A percentile compares a stretch with the other conserved stretches of the same genome.
phyloP scores from a whole-genome alignment of 2,797 vertebrate species.

The Spea hammondii region DNA sequence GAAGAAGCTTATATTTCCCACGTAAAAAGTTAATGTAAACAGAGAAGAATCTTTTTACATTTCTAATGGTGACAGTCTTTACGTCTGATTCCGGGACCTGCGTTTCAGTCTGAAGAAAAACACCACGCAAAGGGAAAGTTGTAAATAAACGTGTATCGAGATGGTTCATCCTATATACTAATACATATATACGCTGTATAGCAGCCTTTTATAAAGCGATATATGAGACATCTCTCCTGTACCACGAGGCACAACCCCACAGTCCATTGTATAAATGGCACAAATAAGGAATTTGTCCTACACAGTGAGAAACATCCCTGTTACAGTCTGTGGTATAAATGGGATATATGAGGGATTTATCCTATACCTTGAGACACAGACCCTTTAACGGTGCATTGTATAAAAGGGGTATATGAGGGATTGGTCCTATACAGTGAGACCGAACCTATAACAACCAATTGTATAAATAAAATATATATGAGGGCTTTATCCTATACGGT shows the following conservation, averaged over 20 bases:
- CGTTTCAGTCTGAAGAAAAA: slow-evolving; percentile 22
- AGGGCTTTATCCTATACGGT: neutral
- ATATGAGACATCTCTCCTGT: neutral
- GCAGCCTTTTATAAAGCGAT: neutral
- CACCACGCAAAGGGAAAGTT: neutral
- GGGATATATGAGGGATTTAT: neutral
- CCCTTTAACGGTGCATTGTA: neutral
- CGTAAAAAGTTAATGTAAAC: slow-evolving; percentile 76
- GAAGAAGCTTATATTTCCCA: slow-evolving; percentile 75
- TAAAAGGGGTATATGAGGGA: neutral
- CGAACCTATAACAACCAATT: neutral
- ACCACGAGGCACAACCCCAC: neutral
- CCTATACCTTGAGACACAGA: neutral
- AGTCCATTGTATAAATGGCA: neutral
- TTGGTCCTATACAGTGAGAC: neutral
- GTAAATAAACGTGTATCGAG: no score
- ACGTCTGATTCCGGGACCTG: slow-evolving; percentile 28
- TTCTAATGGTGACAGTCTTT: slow-evolving; percentile 68
- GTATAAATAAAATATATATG: neutral
- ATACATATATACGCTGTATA: no score
- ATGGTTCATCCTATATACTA: no score
- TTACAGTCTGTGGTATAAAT: neutral
- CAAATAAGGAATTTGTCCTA: neutral
- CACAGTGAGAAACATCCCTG: neutral
- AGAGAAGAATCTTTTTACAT: slow-evolving; percentile 69